phyloP scores from a whole-genome alignment of 2,888 invertebrate genomes.

The Polietes domitor region DNA sequence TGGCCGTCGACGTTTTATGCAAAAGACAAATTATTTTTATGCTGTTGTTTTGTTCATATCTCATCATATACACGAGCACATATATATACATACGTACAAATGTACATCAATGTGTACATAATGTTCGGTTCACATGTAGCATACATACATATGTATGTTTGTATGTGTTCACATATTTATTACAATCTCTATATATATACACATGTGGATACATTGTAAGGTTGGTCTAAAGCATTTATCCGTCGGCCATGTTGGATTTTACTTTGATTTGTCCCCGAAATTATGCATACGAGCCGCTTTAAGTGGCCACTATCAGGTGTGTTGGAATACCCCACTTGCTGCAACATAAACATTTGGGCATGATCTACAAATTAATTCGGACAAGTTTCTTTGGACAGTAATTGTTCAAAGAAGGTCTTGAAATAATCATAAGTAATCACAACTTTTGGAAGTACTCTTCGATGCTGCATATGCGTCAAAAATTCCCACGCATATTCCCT shows the following conservation, averaged over 20 bases:
- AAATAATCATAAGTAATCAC: too few relatives aligned
- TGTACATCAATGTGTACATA: not conserved
- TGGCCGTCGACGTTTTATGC: slow-evolving; percentile 49
- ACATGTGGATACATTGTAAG: not conserved
- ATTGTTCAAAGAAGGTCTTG: too few relatives aligned
- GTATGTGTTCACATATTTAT: slow-evolving; percentile 41
- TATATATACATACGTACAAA: slow-evolving; percentile 12
- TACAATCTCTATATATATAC: too few relatives aligned
- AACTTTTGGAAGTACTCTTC: too few relatives aligned
- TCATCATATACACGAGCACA: slow-evolving; percentile 18
- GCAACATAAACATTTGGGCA: too few relatives aligned
- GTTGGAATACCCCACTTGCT: not conserved
- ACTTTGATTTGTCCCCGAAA: slow-evolving; percentile 51
- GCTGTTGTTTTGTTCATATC: slow-evolving; percentile 40
- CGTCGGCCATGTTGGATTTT: slow-evolving; percentile 5
- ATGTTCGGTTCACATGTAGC: slow-evolving; percentile 16
- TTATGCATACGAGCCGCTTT: slow-evolving; percentile 29
- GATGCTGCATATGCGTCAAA: too few relatives aligned
- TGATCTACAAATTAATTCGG: too few relatives aligned
- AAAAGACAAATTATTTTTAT: slow-evolving; percentile 62
- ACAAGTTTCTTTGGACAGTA: too few relatives aligned
- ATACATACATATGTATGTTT: slow-evolving; percentile 46
- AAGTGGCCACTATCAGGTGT: not conserved
- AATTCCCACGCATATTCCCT: too few relatives aligned
- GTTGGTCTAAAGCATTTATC: not conserved